Conservation (phyloP, 2,888 invertebrate species). For the Orthosia gothica region DNA sequence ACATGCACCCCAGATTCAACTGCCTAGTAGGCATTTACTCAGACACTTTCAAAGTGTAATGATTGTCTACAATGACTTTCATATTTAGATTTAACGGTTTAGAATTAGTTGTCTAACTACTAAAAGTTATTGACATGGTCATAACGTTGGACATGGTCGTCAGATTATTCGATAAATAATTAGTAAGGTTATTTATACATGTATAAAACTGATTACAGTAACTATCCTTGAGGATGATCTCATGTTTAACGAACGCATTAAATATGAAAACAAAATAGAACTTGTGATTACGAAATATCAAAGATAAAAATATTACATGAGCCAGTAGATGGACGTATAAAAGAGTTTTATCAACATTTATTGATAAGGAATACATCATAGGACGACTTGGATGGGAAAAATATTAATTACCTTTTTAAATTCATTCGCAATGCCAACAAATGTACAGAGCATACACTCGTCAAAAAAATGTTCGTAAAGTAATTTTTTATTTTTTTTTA, state of each 20-base stretch:
- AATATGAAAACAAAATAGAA: not conserved
- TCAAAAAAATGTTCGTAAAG: slow-evolving; percentile 3
- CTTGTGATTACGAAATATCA: too few relatives aligned
- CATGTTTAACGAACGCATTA: not conserved
- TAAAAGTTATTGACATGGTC: not conserved
- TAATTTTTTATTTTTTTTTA: too few relatives aligned
- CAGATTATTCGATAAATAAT: not conserved
- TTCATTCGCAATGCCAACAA: slow-evolving; percentile 1
- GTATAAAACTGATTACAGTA: too few relatives aligned
- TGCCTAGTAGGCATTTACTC: not conserved
- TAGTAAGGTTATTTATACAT: too few relatives aligned
- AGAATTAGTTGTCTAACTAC: not conserved
- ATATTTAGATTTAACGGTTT: not conserved
- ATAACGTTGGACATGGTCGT: not conserved
- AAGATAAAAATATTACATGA: too few relatives aligned
- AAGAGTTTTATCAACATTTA: not conserved
- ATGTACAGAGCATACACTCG: not conserved
- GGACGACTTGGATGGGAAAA: not conserved
- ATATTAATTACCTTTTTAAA: not conserved
- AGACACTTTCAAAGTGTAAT: not conserved
- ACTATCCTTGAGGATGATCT: too few relatives aligned
- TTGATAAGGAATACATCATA: not conserved
- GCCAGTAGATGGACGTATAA: too few relatives aligned
- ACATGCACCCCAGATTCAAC: too few relatives aligned
- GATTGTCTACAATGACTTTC: not conserved